These are phyloP conservation scores for Sapajus apella DNA, from an alignment of 2,113 vertebrate species.

Conservation along the genomic window DNA sequence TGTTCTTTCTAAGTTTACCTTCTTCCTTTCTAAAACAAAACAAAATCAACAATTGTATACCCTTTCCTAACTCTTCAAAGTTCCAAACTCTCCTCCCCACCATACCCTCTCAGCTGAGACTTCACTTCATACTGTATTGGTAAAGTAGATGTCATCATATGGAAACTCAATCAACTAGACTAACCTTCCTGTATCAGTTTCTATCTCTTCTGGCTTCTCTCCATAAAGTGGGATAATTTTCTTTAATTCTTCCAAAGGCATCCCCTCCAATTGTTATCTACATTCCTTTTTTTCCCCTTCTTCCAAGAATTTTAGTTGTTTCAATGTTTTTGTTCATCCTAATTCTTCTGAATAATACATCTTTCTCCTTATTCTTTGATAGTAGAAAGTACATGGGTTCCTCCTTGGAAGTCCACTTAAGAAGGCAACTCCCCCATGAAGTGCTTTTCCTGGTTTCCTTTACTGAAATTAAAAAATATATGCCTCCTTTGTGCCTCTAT, in stretches of 20 bases:
- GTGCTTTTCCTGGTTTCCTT: accelerated
- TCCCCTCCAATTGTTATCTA: too few species aligned
- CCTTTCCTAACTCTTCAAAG: not conserved
- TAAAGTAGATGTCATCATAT: not conserved
- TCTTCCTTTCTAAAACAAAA: not conserved
- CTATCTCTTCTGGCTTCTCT: not conserved
- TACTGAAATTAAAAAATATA: not conserved
- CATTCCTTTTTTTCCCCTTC: too few species aligned
- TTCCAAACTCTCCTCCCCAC: not conserved
- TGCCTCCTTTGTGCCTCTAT: not conserved
- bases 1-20: not conserved
- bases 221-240: not conserved
- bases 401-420: not conserved
- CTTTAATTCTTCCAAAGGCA: not conserved
- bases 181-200: not conserved
- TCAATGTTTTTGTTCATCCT: not conserved
- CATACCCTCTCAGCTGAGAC: not conserved
- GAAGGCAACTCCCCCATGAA: not conserved
- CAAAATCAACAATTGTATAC: not conserved
- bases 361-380: not conserved
- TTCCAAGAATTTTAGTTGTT: not conserved
- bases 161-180: not conserved
- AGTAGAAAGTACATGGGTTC: not conserved
- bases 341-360: not conserved
- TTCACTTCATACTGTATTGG: not conserved